Conservation (phyloP, 2,113 vertebrate species). For the Anarrhichthys ocellatus region DNA sequence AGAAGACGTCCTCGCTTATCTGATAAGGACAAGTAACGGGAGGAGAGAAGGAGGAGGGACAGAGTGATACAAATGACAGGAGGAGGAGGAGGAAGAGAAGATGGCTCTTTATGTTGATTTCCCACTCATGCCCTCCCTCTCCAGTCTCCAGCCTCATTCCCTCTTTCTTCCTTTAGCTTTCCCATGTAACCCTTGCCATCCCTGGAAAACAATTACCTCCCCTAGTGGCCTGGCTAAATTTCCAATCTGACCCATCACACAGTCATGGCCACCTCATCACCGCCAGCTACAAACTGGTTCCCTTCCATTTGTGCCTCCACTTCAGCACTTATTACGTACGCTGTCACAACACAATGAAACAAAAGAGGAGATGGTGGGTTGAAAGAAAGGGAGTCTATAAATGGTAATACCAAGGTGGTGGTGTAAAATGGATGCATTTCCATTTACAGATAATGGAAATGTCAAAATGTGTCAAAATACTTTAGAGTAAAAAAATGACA, state of each 20-base stretch:
- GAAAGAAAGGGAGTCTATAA: constrained; percentile 11
- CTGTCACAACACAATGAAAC: constrained; percentile 56
- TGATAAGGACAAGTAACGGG: constrained; percentile 68
- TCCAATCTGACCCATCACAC: constrained; percentile 70
- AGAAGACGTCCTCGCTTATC: constrained; percentile 63
- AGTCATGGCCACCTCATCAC: constrained; percentile 67
- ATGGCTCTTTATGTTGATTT: constrained; percentile 56
- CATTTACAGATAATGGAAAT: constrained; percentile 26
- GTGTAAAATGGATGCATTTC: constrained; percentile 12
- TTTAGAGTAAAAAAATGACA: neutral
- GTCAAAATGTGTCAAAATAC: constrained; percentile 21
- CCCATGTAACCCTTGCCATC: constrained; percentile 59
- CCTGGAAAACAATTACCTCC: constrained; percentile 75
- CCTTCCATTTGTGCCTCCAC: constrained; percentile 55
- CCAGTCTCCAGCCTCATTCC: constrained; percentile 48
- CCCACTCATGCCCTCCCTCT: constrained; percentile 33
- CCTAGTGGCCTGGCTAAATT: constrained; percentile 53
- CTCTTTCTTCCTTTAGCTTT: constrained; percentile 42
- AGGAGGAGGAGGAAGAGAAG: constrained; percentile 46
- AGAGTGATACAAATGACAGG: constrained; percentile 60
- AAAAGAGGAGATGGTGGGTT: constrained; percentile 32
- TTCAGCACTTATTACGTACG: constrained; percentile 33
- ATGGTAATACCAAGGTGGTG: constrained; percentile 2
- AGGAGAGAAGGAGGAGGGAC: constrained; percentile 63
- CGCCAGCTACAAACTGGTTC: constrained; percentile 41